Evolutionary conservation across 2,113 vertebrate genomes (phyloP).

Genomic region (Oryzias celebensis): DNA sequence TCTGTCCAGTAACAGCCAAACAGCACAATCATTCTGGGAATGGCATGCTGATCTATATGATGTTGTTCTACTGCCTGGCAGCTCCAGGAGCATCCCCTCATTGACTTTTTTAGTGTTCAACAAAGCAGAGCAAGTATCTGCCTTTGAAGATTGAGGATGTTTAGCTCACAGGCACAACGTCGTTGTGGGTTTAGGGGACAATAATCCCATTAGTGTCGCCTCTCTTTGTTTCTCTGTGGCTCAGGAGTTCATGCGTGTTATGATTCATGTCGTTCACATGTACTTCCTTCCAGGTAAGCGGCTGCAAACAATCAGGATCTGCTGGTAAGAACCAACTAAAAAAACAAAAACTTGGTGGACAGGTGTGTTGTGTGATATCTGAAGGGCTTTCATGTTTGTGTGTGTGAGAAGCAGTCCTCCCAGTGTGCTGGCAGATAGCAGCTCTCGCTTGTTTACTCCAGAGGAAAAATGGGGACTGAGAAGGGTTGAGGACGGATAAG

Average conservation of each 20-base stretch:
- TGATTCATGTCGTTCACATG: background rate
- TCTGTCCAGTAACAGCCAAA: too few species aligned
- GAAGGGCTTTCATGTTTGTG: constrained; percentile 1
- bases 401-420: constrained; percentile 29
- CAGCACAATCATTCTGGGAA: too few species aligned
- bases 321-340: background rate
- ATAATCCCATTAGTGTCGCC: background rate
- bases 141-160: background rate
- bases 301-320: background rate
- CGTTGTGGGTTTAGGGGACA: background rate
- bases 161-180: background rate
- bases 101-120: background rate
- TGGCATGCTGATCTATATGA: background rate
- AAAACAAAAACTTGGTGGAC: background rate
- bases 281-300: background rate
- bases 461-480: constrained; percentile 34
- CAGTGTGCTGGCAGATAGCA: constrained; percentile 34
- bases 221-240: background rate
- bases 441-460: constrained; percentile 54
- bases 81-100: constrained; percentile 4
- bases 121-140: background rate
- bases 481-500: constrained; percentile 56
- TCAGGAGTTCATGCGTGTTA: background rate
- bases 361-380: constrained; percentile 16
- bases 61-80: background rate